These are phyloP conservation scores for Rhinella marina DNA, from an alignment of 2,797 vertebrate genomes.

Conservation along the genomic window DNA sequence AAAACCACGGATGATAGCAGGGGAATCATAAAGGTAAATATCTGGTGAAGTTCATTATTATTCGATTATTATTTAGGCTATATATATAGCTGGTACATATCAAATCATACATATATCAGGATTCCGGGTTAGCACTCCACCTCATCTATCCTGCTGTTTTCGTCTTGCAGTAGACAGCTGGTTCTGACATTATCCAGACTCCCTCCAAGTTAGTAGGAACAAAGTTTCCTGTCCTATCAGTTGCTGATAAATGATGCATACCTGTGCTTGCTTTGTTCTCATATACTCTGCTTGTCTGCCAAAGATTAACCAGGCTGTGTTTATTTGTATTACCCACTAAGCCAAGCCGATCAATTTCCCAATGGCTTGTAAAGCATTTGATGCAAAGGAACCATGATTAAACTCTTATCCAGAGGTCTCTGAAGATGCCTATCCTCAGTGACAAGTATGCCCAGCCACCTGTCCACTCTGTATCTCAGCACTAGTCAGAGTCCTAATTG, in stretches of 20 bases:
- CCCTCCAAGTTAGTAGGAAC: not conserved
- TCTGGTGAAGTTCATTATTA: not conserved
- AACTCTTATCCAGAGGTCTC: not conserved
- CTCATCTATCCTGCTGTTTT: not conserved
- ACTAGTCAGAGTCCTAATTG: too few relatives aligned
- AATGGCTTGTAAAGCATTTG: not conserved
- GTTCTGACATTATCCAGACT: not conserved
- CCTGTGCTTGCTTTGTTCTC: not conserved
- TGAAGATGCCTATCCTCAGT: not conserved
- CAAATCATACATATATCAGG: not conserved
- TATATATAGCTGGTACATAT: not conserved
- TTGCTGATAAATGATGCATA: slow-evolving; percentile 1
- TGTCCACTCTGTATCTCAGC: too few relatives aligned
- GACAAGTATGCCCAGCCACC: too few relatives aligned
- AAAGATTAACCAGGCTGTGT: not conserved
- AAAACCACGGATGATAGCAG: too few relatives aligned
- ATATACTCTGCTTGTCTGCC: not conserved
- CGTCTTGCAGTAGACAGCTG: not conserved
- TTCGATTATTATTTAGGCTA: not conserved
- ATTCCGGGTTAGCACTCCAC: not conserved
- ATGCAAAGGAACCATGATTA: not conserved
- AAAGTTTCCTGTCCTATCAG: not conserved
- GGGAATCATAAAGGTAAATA: not conserved
- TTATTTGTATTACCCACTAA: not conserved
- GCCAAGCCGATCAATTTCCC: not conserved